Conservation (phyloP, 2,113 vertebrate genomes). For the Bungarus multicinctus region DNA sequence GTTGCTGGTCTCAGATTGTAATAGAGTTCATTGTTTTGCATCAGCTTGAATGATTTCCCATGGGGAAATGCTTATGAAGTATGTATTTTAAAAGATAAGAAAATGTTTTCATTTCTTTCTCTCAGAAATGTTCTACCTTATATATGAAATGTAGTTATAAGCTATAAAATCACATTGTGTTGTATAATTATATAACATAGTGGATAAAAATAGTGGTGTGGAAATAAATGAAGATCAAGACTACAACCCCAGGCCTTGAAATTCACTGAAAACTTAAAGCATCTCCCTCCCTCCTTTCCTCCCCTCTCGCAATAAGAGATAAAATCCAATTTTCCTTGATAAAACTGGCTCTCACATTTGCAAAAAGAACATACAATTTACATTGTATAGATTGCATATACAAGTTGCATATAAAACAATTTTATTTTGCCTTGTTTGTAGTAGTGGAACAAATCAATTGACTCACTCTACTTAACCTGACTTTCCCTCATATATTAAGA, state of each 20-base stretch:
- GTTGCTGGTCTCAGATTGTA: neutral
- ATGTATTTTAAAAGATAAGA: neutral
- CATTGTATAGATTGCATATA: neutral
- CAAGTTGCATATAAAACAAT: neutral
- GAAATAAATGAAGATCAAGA: too few species aligned
- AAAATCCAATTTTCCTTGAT: neutral
- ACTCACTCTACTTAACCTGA: neutral
- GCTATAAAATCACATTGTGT: neutral
- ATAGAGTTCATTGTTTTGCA: neutral
- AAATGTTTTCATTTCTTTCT: neutral
- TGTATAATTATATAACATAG: neutral
- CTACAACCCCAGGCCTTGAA: neutral
- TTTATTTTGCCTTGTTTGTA: neutral
- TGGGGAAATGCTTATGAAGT: neutral
- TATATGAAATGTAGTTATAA: neutral
- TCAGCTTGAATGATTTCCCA: neutral
- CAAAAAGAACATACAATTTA: neutral
- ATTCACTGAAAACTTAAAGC: neutral
- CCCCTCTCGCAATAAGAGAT: neutral
- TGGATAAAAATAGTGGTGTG: neutral
- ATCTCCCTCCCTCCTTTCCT: neutral
- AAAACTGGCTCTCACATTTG: neutral
- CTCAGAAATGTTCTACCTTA: neutral
- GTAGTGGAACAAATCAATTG: neutral
- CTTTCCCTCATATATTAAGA: neutral